phyloP scores from a whole-genome alignment of 2,888 invertebrate genomes.

The Epistrophe grossulariae region DNA sequence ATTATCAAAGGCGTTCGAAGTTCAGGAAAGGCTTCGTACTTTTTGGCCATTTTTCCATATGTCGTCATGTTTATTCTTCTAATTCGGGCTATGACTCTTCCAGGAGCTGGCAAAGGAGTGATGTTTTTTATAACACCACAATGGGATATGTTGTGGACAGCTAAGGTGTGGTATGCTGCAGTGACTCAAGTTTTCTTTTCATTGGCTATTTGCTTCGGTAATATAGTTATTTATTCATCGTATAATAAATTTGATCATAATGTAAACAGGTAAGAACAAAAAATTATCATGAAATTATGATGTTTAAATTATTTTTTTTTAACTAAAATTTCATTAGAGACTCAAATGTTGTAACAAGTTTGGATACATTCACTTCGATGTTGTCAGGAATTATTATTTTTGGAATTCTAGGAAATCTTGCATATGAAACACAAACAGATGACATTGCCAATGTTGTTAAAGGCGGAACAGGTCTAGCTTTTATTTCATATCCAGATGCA shows the following conservation, averaged over 20 bases:
- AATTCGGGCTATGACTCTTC: constrained; percentile 86
- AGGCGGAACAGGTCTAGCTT: constrained; percentile 91
- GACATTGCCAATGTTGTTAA: constrained; percentile 88
- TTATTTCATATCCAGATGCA: constrained; percentile 88
- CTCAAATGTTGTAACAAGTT: constrained; percentile 90
- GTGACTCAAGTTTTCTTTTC: constrained; percentile 88
- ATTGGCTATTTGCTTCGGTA: constrained; percentile 86
- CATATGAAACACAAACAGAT: constrained; percentile 86
- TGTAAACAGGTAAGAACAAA: constrained; percentile 84
- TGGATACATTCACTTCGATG: constrained; percentile 93
- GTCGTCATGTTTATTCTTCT: constrained; percentile 86
- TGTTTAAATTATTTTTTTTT: neutral
- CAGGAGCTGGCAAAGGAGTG: constrained; percentile 87
- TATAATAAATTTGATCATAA: constrained; percentile 87
- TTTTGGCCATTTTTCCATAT: constrained; percentile 89
- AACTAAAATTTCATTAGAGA: constrained; percentile 85
- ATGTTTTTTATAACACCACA: constrained; percentile 87
- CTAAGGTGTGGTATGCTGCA: constrained; percentile 86
- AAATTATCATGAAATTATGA: neutral
- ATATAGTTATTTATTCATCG: constrained; percentile 86
- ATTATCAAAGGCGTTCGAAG: constrained; percentile 86
- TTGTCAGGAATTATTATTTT: constrained; percentile 93
- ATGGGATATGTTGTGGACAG: constrained; percentile 85
- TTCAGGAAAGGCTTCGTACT: constrained; percentile 88
- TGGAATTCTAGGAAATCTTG: constrained; percentile 92